These are phyloP conservation scores for Sebastes glaucus DNA, from an alignment of 2,797 vertebrate genomes.

Conservation along the genomic window DNA sequence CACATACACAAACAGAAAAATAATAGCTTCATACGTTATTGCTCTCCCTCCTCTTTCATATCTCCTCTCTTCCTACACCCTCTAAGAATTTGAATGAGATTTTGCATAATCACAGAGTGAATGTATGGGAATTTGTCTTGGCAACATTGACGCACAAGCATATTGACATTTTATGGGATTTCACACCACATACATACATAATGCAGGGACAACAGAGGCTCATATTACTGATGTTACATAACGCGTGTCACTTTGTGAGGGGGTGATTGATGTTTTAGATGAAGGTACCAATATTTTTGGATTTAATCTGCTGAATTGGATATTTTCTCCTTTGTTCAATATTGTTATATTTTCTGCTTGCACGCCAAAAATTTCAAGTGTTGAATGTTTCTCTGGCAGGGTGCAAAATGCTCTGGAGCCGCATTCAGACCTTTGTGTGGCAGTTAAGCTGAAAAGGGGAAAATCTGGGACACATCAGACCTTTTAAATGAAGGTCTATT, in stretches of 20 bases:
- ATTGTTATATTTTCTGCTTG: constrained; percentile 33
- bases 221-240: constrained; percentile 40
- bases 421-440: constrained; percentile 28
- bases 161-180: constrained; percentile 69
- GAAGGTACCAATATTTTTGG: constrained; percentile 46
- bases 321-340: constrained; percentile 33
- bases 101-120: constrained; percentile 63
- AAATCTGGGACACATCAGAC: constrained; percentile 39
- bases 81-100: constrained; percentile 65
- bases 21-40: constrained; percentile 57
- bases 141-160: constrained; percentile 37
- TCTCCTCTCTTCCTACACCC: constrained; percentile 55
- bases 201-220: constrained; percentile 41
- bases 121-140: constrained; percentile 59
- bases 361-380: background rate
- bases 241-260: constrained; percentile 11
- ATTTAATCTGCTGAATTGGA: constrained; percentile 57
- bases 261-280: constrained; percentile 38
- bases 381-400: constrained; percentile 34
- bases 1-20: constrained; percentile 58
- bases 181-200: constrained; percentile 56
- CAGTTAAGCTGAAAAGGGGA: background rate
- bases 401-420: constrained; percentile 30
- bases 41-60: constrained; percentile 44
- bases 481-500: constrained; percentile 16